phyloP scores from a whole-genome alignment of 92 coral and sea anemone species.

The Porites divaricata region DNA sequence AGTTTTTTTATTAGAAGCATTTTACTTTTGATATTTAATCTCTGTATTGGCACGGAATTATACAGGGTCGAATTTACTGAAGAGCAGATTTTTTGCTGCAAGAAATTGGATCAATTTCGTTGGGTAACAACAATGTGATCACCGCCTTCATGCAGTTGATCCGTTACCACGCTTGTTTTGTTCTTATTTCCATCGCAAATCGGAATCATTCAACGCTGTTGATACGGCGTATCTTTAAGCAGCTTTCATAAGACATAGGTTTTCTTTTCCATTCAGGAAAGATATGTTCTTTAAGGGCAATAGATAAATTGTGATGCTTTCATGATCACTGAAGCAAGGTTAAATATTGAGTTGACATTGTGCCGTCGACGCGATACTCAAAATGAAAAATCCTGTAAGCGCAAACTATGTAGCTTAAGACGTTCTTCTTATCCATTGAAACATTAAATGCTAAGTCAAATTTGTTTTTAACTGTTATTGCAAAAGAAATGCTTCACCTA shows the following conservation, averaged over 20 bases:
- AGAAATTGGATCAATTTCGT: not conserved
- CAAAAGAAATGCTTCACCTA: no score
- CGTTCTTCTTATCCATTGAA: no score
- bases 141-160: not conserved
- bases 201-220: not conserved
- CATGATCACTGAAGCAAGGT: no score
- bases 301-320: no score
- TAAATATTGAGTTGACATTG: no score
- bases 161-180: slow-evolving; percentile 4
- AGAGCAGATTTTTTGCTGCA: not conserved
- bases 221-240: not conserved
- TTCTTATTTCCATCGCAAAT: not conserved
- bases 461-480: no score
- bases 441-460: no score
- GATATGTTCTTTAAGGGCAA: no score
- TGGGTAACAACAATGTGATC: not conserved
- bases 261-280: not conserved
- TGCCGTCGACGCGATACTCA: no score
- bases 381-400: no score
- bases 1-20: not conserved
- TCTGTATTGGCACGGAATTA: not conserved
- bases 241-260: not conserved
- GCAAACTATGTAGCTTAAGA: no score
- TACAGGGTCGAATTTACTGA: not conserved
- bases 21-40: not conserved